A percentile compares a stretch with the other conserved stretches of the same genome.
phyloP scores from a whole-genome alignment of 2,888 invertebrate species.

The Bursaphelenchus okinawaensis region DNA sequence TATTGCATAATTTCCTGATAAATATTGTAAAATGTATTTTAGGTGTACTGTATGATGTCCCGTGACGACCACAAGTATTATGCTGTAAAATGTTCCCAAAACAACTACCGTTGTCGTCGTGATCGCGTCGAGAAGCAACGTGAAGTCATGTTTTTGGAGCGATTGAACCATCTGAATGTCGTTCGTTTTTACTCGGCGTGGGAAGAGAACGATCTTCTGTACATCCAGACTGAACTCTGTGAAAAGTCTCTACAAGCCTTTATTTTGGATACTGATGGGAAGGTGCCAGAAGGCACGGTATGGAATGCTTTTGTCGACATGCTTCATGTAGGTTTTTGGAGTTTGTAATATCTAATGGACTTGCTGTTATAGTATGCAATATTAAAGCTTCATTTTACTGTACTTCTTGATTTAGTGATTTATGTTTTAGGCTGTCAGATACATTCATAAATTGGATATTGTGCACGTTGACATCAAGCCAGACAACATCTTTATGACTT shows the following conservation, averaged over 20 bases:
- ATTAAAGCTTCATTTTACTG: not conserved
- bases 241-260: slow-evolving; percentile 64
- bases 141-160: slow-evolving; percentile 67
- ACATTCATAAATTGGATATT: slow-evolving; percentile 65
- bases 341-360: not conserved
- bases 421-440: slow-evolving; percentile 61
- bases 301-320: slow-evolving; percentile 70
- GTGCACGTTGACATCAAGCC: slow-evolving; percentile 75
- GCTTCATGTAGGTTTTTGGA: slow-evolving; percentile 56
- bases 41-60: slow-evolving; percentile 68
- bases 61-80: slow-evolving; percentile 68
- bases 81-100: slow-evolving; percentile 68
- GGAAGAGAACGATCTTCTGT: slow-evolving; percentile 69
- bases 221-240: slow-evolving; percentile 71
- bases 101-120: slow-evolving; percentile 31
- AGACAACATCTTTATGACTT: slow-evolving; percentile 71
- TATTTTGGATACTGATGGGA: slow-evolving; percentile 64
- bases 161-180: slow-evolving; percentile 69
- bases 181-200: slow-evolving; percentile 69
- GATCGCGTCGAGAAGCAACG: slow-evolving; percentile 36
- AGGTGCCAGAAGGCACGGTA: slow-evolving; percentile 66
- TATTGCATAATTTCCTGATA: not conserved
- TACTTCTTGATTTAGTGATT: not conserved
- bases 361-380: not conserved
- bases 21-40: slow-evolving; percentile 5